Evolutionary conservation across 2,888 invertebrate species (phyloP).

Genomic region (Crocallis elinguaria): DNA sequence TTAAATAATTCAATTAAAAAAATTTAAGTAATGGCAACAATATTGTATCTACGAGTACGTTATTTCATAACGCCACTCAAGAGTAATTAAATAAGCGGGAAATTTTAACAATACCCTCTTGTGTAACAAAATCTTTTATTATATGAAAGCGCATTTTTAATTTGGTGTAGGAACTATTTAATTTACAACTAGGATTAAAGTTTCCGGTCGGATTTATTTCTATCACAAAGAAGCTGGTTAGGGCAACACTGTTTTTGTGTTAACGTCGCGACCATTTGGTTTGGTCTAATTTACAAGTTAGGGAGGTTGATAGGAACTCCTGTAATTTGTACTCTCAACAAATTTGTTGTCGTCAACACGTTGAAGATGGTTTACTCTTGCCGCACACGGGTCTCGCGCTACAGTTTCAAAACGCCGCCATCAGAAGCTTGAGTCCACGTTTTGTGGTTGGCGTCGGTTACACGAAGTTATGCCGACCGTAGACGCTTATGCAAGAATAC

Average conservation of each 20-base stretch:
- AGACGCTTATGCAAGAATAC: too few species aligned
- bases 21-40: too few species aligned
- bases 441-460: too few species aligned
- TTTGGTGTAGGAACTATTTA: slow-evolving; percentile 40
- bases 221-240: slow-evolving; percentile 58
- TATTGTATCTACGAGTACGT: too few species aligned
- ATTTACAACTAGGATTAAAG: slow-evolving; percentile 61
- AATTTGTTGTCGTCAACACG: too few species aligned
- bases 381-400: too few species aligned
- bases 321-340: too few species aligned
- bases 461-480: too few species aligned
- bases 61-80: not conserved
- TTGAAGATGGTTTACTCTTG: too few species aligned
- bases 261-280: slow-evolving; percentile 44
- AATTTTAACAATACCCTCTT: not conserved
- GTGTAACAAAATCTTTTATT: slow-evolving; percentile 26
- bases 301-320: not conserved
- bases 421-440: too few species aligned
- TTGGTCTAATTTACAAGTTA: slow-evolving; percentile 1
- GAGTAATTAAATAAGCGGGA: slow-evolving; percentile 1
- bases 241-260: slow-evolving; percentile 48
- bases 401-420: too few species aligned
- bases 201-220: slow-evolving; percentile 63
- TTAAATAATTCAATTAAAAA: too few species aligned
- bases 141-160: slow-evolving; percentile 49